Base-by-base conservation (phyloP, 2,888 invertebrate species). In the Spilarctia lutea region DNA sequence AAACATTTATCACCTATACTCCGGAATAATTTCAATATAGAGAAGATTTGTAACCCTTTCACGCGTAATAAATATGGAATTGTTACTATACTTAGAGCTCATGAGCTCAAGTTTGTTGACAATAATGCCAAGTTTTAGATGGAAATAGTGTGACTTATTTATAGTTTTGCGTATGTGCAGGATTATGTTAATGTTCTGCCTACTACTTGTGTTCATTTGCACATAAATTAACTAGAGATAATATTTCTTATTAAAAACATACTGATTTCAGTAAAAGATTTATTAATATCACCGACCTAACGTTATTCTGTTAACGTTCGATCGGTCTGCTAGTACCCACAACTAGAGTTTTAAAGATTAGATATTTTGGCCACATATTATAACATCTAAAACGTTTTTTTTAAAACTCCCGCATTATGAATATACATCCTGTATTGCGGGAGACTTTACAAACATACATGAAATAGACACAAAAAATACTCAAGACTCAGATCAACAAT, bases 301-400 rank as follows among this genome's bases (percentile, higher is more conserved):
- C 39, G 52, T 79, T 81, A 78, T 79, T 74, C 73, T 75, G 75
- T 78, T 7, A 52, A 7, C 24, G 52, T 20, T 52, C 20, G 1
- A 71, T n/a, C n/a, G 68, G 63, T 74, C 81, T 78, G 75, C 79
- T 75, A 78, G 68, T 74, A 83, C 6, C 76, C 79, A 78, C 79
- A 83, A 81, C 75, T 75, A 75, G 67, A 39, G 56, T 72, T 83
- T 79, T 79, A 79, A 66, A 68, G 39, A 42, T 75, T 74, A 66
- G 65, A 78, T 81, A 75, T 83, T 78, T 83, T 83, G 81, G 68
- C 75, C 74, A 74, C 78, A 81, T 63, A 60, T 72, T 60, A 79
- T 83, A 83, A 79, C 81, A 79, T 11, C 11, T 39, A 39, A 39
- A 11, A 11, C 11, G n/a, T 39, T 39, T 39, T 39, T 39, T 11